Base-by-base conservation (phyloP, 2,888 invertebrate genomes). In the Metallyticus violacea region DNA sequence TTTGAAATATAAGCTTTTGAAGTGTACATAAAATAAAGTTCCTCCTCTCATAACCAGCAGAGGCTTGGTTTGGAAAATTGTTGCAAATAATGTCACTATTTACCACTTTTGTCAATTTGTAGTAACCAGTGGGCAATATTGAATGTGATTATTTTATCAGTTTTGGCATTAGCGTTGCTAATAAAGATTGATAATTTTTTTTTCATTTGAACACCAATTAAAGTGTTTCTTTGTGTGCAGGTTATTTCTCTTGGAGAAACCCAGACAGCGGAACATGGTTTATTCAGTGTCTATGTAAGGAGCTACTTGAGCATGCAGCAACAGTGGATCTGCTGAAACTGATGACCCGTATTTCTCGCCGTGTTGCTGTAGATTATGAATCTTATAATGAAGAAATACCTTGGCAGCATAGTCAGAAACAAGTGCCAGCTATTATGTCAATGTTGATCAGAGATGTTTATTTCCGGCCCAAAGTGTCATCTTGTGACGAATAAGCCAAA, bases 181-280 rank as follows among this genome's bases (percentile, higher is more conserved):
- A n/a, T n/a, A n/a, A n/a, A n/a, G n/a, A n/a, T n/a, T n/a, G n/a
- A n/a, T n/a, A n/a, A n/a, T n/a, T n/a, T n/a, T n/a, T n/a, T n/a
- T n/a, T n/a, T n/a, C n/a, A n/a, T n/a, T n/a, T n/a, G n/a, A n/a
- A n/a, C n/a, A 29, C 5, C 3, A 29, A 29, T 29, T 29, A 29
- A 29, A 29, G 29, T 29, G 3, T 29, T 29, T 15, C 22, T 28
- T 77, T 82, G 30, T 90, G 90, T 91, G 80, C 90, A 94, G 96
- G 95, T 85, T 94, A 93, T 90, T 95, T 93, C 90, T 95, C 96
- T 0, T 96, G 95, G 93, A 92, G 96, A 5, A 95, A 95, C 90
- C 93, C 94, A 29, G 92, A 93, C 81, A 92, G 93, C 27, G 96
- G 96, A 2, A 95, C 96, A 0, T 96, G 95, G 95, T 96, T 96